Base-by-base conservation (phyloP, 2,797 vertebrate genomes). In the Danio kyathit region DNA sequence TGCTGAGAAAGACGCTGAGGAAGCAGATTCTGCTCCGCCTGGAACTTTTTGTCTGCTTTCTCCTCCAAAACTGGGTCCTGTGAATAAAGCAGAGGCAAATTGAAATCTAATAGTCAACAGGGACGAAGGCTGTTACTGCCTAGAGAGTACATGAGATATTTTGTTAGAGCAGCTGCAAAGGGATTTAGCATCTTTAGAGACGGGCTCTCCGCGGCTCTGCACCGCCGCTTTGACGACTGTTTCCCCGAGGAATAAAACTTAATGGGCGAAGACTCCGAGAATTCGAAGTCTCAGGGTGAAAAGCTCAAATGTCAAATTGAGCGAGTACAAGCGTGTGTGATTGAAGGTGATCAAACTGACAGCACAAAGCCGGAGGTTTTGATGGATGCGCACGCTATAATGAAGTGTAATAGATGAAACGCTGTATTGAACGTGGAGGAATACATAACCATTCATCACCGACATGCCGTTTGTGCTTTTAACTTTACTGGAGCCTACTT, bases 1-100 rank as follows among this genome's bases (percentile, higher is more conserved):
- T 21, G 0, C 48, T 17, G 43, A 17, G 46, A 56, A 57, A 61
- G 54, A 82, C 46, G 38, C 48, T 7, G 54, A 49, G 16, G 38
- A 71, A 52, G 41, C 74, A 49, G 12, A 48, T 52, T 76, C n/a
- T 40, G 41, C 59, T n/a, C 59, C 9, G 11, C 41, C 12, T 16
- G 72, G 46, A 51, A 56, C 59, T 61, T 79, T 29, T 29, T 29
- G 46, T 60, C 76, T 69, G 86, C 87, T 85, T 76, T 86, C 85
- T 82, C 83, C 54, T 71, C 44, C 71, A 85, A 85, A 88, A 89
- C 90, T 82, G 90, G 80, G 61, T 41, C 19, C 10, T 54, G 43
- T 29, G 43, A 44, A 64, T 60, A 59, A 83, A 51, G 43, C 19
- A n/a, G 40, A 38, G 17, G 12, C 13, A 79, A 73, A 46, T 48